These are phyloP conservation scores for Petrocephalus microphthalmus DNA, from an alignment of 2,113 vertebrate species.

Conservation along the genomic window DNA sequence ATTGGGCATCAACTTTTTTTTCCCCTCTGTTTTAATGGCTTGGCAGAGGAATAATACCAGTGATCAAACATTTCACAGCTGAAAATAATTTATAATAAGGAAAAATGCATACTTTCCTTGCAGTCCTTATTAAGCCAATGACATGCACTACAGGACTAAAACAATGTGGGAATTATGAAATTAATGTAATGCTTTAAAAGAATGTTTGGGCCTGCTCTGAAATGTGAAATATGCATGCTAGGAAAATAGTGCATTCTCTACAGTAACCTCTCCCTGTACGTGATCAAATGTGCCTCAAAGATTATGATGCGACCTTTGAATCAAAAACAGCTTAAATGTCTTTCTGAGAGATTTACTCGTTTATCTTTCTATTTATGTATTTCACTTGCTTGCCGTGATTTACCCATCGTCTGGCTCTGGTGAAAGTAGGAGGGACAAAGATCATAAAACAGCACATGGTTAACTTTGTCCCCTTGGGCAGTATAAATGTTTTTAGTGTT, in stretches of 20 bases:
- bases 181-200: not conserved
- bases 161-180: not conserved
- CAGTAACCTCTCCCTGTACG: not conserved
- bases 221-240: not conserved
- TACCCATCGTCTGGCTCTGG: no score
- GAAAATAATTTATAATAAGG: not conserved
- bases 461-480: not conserved
- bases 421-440: not conserved
- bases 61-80: not conserved
- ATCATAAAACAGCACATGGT: not conserved
- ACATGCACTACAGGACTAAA: not conserved
- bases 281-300: not conserved
- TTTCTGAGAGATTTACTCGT: not conserved
- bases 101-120: not conserved
- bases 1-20: not conserved
- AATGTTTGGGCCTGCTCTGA: not conserved
- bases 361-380: not conserved
- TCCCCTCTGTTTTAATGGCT: not conserved
- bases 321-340: not conserved
- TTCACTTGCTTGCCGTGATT: not conserved
- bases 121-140: not conserved
- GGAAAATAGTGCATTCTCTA: not conserved
- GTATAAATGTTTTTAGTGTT: not conserved
- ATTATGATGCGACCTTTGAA: constrained; percentile 8
- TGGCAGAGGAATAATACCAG: not conserved